Evolutionary conservation across 2,113 vertebrate genomes (phyloP).

Genomic region (Trematocara variabile): DNA sequence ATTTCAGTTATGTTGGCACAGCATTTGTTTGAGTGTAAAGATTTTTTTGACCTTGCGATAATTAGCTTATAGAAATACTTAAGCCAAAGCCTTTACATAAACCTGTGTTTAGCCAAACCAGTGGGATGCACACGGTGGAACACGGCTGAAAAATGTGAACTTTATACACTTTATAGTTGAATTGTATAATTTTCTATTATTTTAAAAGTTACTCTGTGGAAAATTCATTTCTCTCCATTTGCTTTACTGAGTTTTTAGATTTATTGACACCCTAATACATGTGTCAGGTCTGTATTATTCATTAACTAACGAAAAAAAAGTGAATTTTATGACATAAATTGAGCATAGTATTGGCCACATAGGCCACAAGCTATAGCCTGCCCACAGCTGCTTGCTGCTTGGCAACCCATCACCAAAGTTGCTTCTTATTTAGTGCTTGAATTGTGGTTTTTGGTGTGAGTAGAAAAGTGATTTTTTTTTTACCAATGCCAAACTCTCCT

Average conservation of each 20-base stretch:
- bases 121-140: background rate
- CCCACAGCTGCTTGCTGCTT: background rate
- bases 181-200: background rate
- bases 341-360: background rate
- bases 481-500: rapidly evolving
- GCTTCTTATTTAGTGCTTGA: background rate
- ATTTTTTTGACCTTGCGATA: background rate
- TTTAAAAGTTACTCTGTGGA: background rate
- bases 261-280: background rate
- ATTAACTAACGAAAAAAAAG: rapidly evolving
- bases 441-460: background rate
- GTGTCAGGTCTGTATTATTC: background rate
- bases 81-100: background rate
- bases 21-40: background rate
- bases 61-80: background rate
- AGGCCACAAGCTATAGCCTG: rapidly evolving
- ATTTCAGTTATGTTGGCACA: rapidly evolving
- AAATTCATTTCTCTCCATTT: background rate
- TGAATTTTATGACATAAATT: background rate
- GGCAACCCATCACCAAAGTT: background rate
- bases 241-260: rapidly evolving
- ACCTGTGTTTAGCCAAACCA: rapidly evolving
- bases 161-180: rapidly evolving
- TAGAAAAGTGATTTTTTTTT: background rate
- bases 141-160: background rate